Evolutionary conservation across 1,140 invertebrate genomes (phyloP).

Genomic region (Bathynomus jamesi): DNA sequence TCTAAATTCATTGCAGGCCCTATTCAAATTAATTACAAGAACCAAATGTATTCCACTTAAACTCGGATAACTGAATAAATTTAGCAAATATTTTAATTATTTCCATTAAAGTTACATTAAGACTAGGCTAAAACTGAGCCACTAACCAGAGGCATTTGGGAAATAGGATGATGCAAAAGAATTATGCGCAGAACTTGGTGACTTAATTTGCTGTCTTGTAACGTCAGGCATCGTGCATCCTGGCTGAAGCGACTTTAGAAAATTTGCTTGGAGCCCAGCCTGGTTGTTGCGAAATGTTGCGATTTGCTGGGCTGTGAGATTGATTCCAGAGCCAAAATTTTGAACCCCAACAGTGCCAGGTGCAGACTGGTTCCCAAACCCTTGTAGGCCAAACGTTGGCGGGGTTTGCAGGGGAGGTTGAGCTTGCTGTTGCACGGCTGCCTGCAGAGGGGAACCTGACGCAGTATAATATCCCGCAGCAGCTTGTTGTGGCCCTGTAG

Average conservation of each 20-base stretch:
- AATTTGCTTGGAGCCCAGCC: slow-evolving; percentile 42
- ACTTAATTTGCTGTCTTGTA: slow-evolving; percentile 35
- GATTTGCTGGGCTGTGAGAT: slow-evolving; percentile 47
- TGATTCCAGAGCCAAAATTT: slow-evolving; percentile 48
- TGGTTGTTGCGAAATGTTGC: slow-evolving; percentile 42
- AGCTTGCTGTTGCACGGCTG: slow-evolving; percentile 46
- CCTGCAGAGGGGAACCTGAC: slow-evolving; percentile 39
- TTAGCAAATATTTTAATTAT: no score
- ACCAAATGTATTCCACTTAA: no score
- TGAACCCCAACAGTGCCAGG: slow-evolving; percentile 51
- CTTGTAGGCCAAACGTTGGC: slow-evolving; percentile 39
- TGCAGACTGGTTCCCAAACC: slow-evolving; percentile 43
- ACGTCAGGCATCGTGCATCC: slow-evolving; percentile 32
- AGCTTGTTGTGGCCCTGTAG: slow-evolving; percentile 44
- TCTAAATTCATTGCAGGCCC: no score
- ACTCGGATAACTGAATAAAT: no score
- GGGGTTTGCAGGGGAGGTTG: slow-evolving; percentile 44
- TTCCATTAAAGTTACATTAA: no score
- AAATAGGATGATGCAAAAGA: slow-evolving; percentile 49
- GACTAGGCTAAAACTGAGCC: no score
- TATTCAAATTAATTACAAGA: no score
- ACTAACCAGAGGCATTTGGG: slow-evolving; percentile 46
- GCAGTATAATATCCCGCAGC: slow-evolving; percentile 46
- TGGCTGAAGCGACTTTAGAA: slow-evolving; percentile 40
- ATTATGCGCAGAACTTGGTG: slow-evolving; percentile 51